Percentiles rank a stretch among this genome's conserved stretches.
Conservation (phyloP, 2,888 invertebrate species). For the Scotopteryx bipunctaria region DNA sequence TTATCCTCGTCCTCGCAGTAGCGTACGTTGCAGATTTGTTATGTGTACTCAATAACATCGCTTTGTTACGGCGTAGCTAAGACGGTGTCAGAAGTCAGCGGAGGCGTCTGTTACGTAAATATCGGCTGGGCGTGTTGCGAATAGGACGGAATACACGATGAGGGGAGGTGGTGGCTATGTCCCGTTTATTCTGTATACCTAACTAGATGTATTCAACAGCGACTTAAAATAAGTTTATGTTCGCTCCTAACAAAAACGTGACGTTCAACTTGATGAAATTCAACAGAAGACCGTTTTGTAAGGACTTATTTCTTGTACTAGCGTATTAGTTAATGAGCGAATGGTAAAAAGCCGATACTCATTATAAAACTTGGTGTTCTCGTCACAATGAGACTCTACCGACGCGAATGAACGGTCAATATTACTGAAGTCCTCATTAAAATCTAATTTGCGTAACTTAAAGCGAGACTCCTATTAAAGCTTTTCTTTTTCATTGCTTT, state of each 20-base stretch:
- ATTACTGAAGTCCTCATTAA: slow-evolving; percentile 55
- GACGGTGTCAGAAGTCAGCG: slow-evolving; percentile 73
- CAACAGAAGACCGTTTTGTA: slow-evolving; percentile 28
- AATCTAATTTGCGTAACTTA: slow-evolving; percentile 61
- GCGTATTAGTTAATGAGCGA: slow-evolving; percentile 33
- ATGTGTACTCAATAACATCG: slow-evolving; percentile 56
- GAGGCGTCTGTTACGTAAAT: slow-evolving; percentile 77
- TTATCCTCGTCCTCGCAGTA: slow-evolving; percentile 45
- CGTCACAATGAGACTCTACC: slow-evolving; percentile 39
- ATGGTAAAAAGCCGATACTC: slow-evolving; percentile 42
- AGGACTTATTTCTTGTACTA: slow-evolving; percentile 21
- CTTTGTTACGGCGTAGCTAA: slow-evolving; percentile 57
- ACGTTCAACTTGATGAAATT: slow-evolving; percentile 38
- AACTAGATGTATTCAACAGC: slow-evolving; percentile 65
- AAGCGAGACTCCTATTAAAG: slow-evolving; percentile 49
- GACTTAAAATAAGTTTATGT: slow-evolving; percentile 67
- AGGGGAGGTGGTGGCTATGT: slow-evolving; percentile 66
- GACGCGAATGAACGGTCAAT: slow-evolving; percentile 44
- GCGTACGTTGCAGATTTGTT: slow-evolving; percentile 55
- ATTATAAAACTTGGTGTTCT: slow-evolving; percentile 46
- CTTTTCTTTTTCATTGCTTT: slow-evolving; percentile 51
- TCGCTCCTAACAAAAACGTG: slow-evolving; percentile 46
- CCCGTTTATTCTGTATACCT: slow-evolving; percentile 64
- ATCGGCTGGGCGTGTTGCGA: slow-evolving; percentile 78
- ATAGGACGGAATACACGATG: slow-evolving; percentile 79